phyloP scores from a whole-genome alignment of 2,888 invertebrate genomes.

The Phragmatobia fuliginosa region DNA sequence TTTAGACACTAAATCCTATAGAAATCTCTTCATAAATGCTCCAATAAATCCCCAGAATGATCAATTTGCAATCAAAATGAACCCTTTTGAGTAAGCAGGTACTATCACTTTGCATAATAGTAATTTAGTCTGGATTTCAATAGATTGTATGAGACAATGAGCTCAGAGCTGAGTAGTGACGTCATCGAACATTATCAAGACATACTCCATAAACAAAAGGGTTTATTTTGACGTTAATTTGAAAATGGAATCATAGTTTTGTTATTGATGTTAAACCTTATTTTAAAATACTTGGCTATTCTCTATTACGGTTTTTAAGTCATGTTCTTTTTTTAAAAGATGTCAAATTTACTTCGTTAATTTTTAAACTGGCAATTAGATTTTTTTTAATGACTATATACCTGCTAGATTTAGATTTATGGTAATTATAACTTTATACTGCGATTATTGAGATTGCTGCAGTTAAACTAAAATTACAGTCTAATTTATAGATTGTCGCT shows the following conservation, averaged over 20 bases:
- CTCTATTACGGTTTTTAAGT: no score
- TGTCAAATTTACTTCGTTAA: neutral
- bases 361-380: neutral
- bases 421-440: no score
- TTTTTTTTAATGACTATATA: neutral
- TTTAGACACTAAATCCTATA: conserved; percentile 1
- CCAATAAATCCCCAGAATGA: conserved; percentile 60
- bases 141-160: conserved; percentile 47
- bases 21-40: conserved; percentile 42
- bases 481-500: no score
- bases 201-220: conserved; percentile 37
- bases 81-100: conserved; percentile 49
- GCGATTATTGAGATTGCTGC: no score
- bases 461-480: no score
- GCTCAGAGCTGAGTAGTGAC: conserved; percentile 35
- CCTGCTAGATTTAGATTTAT: no score
- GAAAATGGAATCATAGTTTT: conserved; percentile 34
- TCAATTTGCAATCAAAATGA: conserved; percentile 77
- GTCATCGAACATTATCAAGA: conserved; percentile 40
- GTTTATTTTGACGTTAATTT: conserved; percentile 48
- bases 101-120: conserved; percentile 51
- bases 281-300: neutral
- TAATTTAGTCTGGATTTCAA: conserved; percentile 43
- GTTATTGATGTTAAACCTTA: neutral
- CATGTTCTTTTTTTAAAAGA: neutral